These are phyloP conservation scores for Endomychus coccineus DNA, from an alignment of 2,888 invertebrate genomes.

Conservation along the genomic window DNA sequence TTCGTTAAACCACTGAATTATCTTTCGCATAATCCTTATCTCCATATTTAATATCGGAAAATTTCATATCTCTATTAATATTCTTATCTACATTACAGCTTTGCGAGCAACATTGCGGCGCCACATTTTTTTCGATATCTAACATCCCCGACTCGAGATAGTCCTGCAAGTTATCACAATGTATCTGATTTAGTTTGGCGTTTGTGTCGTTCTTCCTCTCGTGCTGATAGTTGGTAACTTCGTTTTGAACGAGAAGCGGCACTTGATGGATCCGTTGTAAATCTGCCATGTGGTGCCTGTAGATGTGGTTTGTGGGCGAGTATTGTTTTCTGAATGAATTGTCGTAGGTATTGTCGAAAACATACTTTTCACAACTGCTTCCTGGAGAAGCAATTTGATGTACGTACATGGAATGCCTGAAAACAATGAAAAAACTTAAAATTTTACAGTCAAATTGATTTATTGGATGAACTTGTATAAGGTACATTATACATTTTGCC, in stretches of 20 bases:
- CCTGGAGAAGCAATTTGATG: slow-evolving; percentile 24
- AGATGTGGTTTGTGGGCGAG: slow-evolving; percentile 18
- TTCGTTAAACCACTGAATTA: slow-evolving; percentile 3
- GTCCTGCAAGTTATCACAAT: slow-evolving; percentile 19
- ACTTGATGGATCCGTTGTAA: slow-evolving; percentile 25
- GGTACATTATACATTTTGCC: too few relatives aligned
- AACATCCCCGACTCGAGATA: slow-evolving; percentile 21
- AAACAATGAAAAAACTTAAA: slow-evolving; percentile 21
- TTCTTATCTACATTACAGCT: slow-evolving; percentile 18
- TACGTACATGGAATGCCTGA: slow-evolving; percentile 28
- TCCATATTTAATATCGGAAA: slow-evolving; percentile 12
- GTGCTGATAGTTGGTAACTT: slow-evolving; percentile 17
- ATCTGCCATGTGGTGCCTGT: slow-evolving; percentile 14
- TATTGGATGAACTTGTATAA: too few relatives aligned
- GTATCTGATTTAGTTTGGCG: slow-evolving; percentile 29
- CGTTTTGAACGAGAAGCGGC: slow-evolving; percentile 29
- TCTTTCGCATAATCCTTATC: slow-evolving; percentile 11
- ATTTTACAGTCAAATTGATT: too few relatives aligned
- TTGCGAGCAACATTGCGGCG: slow-evolving; percentile 14
- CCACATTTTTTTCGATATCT: slow-evolving; percentile 27
- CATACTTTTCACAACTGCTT: slow-evolving; percentile 20
- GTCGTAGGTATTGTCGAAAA: too few relatives aligned
- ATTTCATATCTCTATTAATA: slow-evolving; percentile 13
- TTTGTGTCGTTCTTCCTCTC: slow-evolving; percentile 31
- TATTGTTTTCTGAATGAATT: slow-evolving; percentile 23